Percentiles rank a stretch among this genome's conserved stretches.
Conservation (phyloP, 2,797 vertebrate species). For the Eulemur rubriventer region DNA sequence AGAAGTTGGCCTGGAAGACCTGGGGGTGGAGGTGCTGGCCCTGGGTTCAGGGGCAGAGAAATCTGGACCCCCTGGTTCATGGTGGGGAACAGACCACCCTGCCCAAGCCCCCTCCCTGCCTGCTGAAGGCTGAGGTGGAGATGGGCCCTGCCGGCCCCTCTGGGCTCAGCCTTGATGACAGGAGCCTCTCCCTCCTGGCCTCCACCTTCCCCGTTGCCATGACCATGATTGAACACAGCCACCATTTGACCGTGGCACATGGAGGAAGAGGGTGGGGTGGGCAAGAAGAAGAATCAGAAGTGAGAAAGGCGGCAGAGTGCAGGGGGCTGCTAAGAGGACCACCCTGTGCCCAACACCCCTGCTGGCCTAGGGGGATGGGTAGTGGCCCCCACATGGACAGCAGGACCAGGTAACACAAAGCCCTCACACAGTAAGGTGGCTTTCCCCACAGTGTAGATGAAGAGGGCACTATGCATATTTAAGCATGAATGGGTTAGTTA, state of each 20-base stretch:
- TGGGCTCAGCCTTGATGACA: no score
- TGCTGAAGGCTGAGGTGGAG: not conserved
- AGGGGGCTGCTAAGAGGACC: not conserved
- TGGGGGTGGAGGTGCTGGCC: not conserved
- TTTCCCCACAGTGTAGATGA: not conserved
- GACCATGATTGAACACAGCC: no score
- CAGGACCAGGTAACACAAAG: not conserved
- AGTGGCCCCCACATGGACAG: not conserved
- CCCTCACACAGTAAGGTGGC: not conserved
- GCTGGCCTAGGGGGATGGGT: not conserved
- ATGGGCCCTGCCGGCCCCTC: not conserved
- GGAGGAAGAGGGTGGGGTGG: not conserved
- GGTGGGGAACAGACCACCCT: not conserved
- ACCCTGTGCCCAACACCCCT: not conserved
- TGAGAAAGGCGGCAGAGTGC: no score
- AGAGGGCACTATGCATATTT: not conserved
- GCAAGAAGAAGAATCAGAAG: not conserved
- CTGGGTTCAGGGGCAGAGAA: not conserved
- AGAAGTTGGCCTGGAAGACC: not conserved
- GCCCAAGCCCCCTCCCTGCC: not conserved
- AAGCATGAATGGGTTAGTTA: not conserved
- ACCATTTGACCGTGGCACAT: not conserved
- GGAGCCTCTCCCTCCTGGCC: not conserved
- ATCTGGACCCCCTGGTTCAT: not conserved
- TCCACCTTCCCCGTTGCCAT: not conserved